Evolutionary conservation across 2,888 invertebrate species (phyloP).

Genomic region (Fragum fragum): DNA sequence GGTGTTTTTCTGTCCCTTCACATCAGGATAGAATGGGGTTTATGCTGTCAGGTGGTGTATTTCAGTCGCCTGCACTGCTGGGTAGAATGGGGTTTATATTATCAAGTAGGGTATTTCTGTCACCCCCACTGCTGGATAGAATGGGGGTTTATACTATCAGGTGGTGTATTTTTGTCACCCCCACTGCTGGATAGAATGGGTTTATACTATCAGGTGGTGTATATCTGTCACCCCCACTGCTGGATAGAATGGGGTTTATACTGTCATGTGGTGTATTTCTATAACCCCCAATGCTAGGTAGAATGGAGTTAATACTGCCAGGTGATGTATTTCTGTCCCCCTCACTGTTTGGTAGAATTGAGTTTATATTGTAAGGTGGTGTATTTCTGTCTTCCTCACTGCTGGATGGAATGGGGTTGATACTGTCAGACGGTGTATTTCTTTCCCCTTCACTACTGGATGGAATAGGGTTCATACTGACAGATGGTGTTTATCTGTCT

Average conservation of each 20-base stretch:
- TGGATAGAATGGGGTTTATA: constrained; percentile 16
- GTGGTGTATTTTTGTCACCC: constrained; percentile 45
- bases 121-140: constrained; percentile 29
- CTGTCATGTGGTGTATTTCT: constrained; percentile 31
- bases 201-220: constrained; percentile 33
- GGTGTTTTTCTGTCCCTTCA: constrained; percentile 30
- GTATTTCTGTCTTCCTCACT: constrained; percentile 33
- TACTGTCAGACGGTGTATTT: constrained; percentile 29
- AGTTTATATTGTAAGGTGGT: constrained; percentile 34
- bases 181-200: background rate
- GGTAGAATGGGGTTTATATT: constrained; percentile 1
- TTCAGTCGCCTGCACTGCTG: constrained; percentile 39
- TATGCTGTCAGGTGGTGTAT: constrained; percentile 33
- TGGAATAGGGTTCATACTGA: constrained; percentile 19
- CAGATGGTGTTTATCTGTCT: constrained; percentile 27
- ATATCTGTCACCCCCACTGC: constrained; percentile 32
- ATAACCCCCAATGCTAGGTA: constrained; percentile 37
- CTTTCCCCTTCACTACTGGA: constrained; percentile 37
- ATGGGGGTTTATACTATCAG: constrained; percentile 27
- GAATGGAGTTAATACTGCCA: constrained; percentile 24
- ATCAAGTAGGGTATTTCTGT: no score
- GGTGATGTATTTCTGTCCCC: constrained; percentile 30
- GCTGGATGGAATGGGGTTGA: constrained; percentile 10
- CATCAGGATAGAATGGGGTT: background rate
- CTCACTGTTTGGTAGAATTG: no score